Evolutionary conservation across 2,797 vertebrate species (phyloP).

Genomic region (Xyrichtys novacula): DNA sequence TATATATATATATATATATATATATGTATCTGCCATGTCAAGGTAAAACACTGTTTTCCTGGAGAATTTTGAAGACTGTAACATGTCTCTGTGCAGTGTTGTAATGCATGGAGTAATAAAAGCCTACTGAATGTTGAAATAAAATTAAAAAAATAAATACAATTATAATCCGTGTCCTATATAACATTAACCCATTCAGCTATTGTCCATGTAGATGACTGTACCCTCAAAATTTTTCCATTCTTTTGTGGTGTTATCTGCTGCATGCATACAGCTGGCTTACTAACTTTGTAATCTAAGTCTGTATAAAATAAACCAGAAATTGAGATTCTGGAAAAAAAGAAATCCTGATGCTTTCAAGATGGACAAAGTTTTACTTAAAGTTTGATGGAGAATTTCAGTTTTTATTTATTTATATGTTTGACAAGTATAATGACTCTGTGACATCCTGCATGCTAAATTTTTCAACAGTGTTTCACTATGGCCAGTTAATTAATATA

Average conservation of each 20-base stretch:
- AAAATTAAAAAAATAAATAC: too few relatives aligned
- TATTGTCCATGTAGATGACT: too few relatives aligned
- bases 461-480: neutral
- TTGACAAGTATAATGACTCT: neutral
- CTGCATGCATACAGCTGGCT: neutral
- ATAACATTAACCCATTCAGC: too few relatives aligned
- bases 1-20: too few relatives aligned
- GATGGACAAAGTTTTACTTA: neutral
- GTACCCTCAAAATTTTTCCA: neutral
- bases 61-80: too few relatives aligned
- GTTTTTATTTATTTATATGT: neutral
- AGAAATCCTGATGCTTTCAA: neutral
- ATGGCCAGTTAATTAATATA: neutral
- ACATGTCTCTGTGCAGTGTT: too few relatives aligned
- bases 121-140: too few relatives aligned
- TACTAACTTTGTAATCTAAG: neutral
- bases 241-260: neutral
- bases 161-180: too few relatives aligned
- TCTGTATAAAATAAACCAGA: neutral
- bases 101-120: too few relatives aligned
- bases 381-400: neutral
- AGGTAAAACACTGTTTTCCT: too few relatives aligned
- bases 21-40: too few relatives aligned
- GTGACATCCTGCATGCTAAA: neutral
- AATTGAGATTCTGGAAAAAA: neutral